phyloP scores from a whole-genome alignment of 2,888 invertebrate species.

The Folsomia manolachei region DNA sequence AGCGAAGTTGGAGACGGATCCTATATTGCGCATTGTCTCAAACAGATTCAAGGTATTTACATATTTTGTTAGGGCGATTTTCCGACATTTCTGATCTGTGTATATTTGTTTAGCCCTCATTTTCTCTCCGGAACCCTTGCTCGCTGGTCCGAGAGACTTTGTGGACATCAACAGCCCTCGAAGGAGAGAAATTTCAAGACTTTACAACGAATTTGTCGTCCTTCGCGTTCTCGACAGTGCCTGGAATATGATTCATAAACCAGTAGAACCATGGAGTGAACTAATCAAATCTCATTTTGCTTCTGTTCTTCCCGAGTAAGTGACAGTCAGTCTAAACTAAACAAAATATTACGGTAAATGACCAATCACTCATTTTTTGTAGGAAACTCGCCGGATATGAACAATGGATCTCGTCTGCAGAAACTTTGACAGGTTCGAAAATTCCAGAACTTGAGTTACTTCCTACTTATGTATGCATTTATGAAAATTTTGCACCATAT shows the following conservation, averaged over 20 bases:
- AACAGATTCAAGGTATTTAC: conserved; percentile 84
- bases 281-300: conserved; percentile 35
- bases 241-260: conserved; percentile 71
- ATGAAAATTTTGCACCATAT: too few relatives aligned
- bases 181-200: conserved; percentile 86
- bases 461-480: too few relatives aligned
- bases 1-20: conserved; percentile 60
- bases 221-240: conserved; percentile 87
- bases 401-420: background rate
- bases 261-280: conserved; percentile 61
- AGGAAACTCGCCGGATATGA: conserved; percentile 13
- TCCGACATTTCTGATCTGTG: too few relatives aligned
- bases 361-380: background rate
- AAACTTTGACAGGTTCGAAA: too few relatives aligned
- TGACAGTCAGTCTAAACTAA: background rate
- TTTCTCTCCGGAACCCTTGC: conserved; percentile 89
- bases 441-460: too few relatives aligned
- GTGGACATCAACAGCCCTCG: conserved; percentile 85
- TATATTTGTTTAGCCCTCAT: conserved; percentile 87
- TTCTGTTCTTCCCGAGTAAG: conserved; percentile 31
- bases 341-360: background rate
- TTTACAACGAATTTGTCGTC: conserved; percentile 95
- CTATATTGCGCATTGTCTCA: conserved; percentile 76
- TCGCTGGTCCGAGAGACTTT: conserved; percentile 93
- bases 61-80: too few relatives aligned